These are phyloP conservation scores for Gryllus longicercus DNA, from an alignment of 2,888 invertebrate genomes.

Conservation along the genomic window DNA sequence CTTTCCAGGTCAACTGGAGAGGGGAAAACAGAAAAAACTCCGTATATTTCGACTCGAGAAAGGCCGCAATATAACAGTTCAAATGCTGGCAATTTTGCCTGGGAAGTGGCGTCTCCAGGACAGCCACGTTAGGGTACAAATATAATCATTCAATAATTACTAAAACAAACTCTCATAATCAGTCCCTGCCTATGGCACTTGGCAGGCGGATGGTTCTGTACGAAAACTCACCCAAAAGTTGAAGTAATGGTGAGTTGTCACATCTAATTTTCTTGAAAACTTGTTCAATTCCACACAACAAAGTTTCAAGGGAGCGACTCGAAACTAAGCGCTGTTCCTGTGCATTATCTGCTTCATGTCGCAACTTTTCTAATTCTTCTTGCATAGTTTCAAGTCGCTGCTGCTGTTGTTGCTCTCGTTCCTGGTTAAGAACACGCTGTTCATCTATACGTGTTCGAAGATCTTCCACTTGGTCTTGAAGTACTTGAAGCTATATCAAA, in stretches of 20 bases:
- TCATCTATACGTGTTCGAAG: constrained; percentile 63
- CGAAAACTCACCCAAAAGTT: constrained; percentile 55
- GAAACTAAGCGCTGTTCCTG: not conserved
- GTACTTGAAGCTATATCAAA: constrained; percentile 56
- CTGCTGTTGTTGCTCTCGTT: constrained; percentile 57
- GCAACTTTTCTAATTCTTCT: constrained; percentile 52
- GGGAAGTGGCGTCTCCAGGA: too few species aligned
- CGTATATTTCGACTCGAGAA: too few species aligned
- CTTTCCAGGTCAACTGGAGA: too few species aligned
- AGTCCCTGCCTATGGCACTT: too few species aligned
- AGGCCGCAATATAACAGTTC: too few species aligned
- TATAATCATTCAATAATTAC: too few species aligned
- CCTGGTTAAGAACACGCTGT: constrained; percentile 57
- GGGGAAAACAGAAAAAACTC: too few species aligned
- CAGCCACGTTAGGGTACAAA: too few species aligned
- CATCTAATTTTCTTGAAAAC: constrained; percentile 64
- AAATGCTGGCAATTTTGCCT: too few species aligned
- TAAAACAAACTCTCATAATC: too few species aligned
- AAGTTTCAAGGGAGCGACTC: constrained; percentile 39
- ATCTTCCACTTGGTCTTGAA: constrained; percentile 65
- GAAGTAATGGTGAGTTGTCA: constrained; percentile 67
- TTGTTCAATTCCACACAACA: constrained; percentile 53
- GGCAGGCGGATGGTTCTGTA: too few species aligned
- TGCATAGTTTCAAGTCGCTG: constrained; percentile 56
- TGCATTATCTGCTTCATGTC: constrained; percentile 42